A percentile compares a stretch with the other conserved stretches of the same genome.
Evolutionary conservation across 2,113 vertebrate genomes (phyloP).

Genomic region (Sebastes fasciatus): DNA sequence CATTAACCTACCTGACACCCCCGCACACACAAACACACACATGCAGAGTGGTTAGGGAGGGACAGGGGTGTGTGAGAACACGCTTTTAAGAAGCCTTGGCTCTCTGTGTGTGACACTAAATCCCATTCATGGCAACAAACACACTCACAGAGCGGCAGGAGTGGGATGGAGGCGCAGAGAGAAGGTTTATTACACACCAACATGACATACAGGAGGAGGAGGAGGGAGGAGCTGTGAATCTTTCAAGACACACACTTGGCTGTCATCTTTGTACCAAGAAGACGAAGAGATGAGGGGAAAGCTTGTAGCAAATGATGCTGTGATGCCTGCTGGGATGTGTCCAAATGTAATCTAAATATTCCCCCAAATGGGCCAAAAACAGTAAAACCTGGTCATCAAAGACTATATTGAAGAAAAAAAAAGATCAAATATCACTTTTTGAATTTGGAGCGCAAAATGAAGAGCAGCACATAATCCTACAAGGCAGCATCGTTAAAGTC

Average conservation of each 20-base stretch:
- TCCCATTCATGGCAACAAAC: slow-evolving; percentile 81
- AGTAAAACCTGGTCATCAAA: not conserved
- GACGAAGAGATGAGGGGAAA: slow-evolving; percentile 8
- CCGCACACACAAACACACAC: slow-evolving; percentile 59
- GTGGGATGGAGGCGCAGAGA: slow-evolving; percentile 51
- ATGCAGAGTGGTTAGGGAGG: slow-evolving; percentile 62
- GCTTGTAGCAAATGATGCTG: not conserved
- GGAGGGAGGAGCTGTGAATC: slow-evolving; percentile 44
- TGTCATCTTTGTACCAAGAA: slow-evolving; percentile 36
- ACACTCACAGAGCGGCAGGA: slow-evolving; percentile 58
- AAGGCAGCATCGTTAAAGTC: not conserved
- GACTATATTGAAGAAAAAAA: not conserved
- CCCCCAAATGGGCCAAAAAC: slow-evolving; percentile 12
- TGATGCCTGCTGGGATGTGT: not conserved
- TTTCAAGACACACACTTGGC: slow-evolving; percentile 45
- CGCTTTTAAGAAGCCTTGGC: slow-evolving; percentile 71
- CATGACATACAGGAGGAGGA: slow-evolving; percentile 65
- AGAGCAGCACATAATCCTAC: slow-evolving; percentile 17
- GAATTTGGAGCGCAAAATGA: not conserved
- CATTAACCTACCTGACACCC: slow-evolving; percentile 82
- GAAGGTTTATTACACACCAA: slow-evolving; percentile 65
- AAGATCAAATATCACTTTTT: not conserved
- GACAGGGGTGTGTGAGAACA: slow-evolving; percentile 77
- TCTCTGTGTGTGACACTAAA: slow-evolving; percentile 80
- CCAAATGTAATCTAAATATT: slow-evolving; percentile 7